Percentiles rank a stretch among this genome's conserved stretches.
Evolutionary conservation across 2,888 invertebrate genomes (phyloP).

Genomic region (Agrilus biguttatus): DNA sequence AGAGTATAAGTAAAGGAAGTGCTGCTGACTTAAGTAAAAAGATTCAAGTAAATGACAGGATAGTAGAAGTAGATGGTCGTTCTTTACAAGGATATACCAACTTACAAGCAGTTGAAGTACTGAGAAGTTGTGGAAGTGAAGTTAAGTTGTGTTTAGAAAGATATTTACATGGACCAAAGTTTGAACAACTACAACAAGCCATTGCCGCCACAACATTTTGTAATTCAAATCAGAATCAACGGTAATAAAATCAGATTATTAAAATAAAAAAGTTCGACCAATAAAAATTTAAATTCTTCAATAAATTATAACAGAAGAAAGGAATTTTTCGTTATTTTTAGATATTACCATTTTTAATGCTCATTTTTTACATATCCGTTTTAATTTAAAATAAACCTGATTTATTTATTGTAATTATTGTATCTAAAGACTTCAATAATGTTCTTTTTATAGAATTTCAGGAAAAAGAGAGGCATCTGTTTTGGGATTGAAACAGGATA

Average conservation of each 20-base stretch:
- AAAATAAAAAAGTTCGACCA: background rate
- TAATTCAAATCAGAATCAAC: slow-evolving; percentile 40
- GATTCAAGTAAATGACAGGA: slow-evolving; percentile 94
- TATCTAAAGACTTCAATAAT: too few relatives aligned
- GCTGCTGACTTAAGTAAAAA: slow-evolving; percentile 87
- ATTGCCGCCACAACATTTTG: slow-evolving; percentile 57
- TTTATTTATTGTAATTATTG: too few relatives aligned
- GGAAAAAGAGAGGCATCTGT: too few relatives aligned
- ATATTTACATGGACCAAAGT: slow-evolving; percentile 80
- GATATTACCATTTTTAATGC: too few relatives aligned
- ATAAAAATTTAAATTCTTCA: background rate
- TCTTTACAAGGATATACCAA: slow-evolving; percentile 92
- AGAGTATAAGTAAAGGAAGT: slow-evolving; percentile 92
- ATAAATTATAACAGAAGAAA: too few relatives aligned
- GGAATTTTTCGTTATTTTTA: too few relatives aligned
- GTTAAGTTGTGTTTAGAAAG: slow-evolving; percentile 82
- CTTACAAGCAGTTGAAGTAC: slow-evolving; percentile 92
- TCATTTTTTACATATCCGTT: too few relatives aligned
- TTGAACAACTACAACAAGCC: slow-evolving; percentile 75
- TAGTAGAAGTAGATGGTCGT: slow-evolving; percentile 93
- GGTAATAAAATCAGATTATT: slow-evolving; percentile 21
- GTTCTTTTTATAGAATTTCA: too few relatives aligned
- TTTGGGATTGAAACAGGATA: too few relatives aligned
- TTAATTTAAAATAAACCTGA: too few relatives aligned
- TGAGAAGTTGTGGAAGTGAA: slow-evolving; percentile 83